Evolutionary conservation across 2,113 vertebrate genomes (phyloP), one percentile per base, ranked within the genome.

Genomic region (Cebus imitator): DNA sequence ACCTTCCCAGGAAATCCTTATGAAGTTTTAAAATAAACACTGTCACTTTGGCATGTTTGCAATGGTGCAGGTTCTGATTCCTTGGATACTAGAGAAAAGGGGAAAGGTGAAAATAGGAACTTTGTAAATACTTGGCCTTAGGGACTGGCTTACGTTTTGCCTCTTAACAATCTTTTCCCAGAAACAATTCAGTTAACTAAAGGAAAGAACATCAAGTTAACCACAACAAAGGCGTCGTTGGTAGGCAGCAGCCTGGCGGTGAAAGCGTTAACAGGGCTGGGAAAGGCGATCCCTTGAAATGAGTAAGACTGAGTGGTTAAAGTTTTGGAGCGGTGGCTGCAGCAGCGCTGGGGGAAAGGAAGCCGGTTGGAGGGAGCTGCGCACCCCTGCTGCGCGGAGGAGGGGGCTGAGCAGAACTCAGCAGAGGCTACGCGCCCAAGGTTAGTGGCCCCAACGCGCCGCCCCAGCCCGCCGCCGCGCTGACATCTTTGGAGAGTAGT

Each of bases 231-330:
- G 13, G 75, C 10, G 9, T 70, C 55, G 78, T 78, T 17, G 66
- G 40, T 78, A 90, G 88, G 92, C 61, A 32, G 83, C 81, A 16
- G 48, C 85, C 66, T 30, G 73, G 98, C n/a, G 61, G 21, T 40
- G 93, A 96, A 97, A 88, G 98, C 48, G 98, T 98, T 98, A 98
- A 98, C 95, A 83, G 97, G 96, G 97, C 96, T 89, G 92, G 80
- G 97, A 97, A 96, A 98, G 95, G 94, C 93, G 97, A 98, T 95
- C 96, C 90, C 83, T 79, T 32, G 89, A 95, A 95, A n/a, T 43
- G 95, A 97, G 97, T 97, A 95, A 94, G 92, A 66, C 94, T 0
- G 50, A 92, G 97, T 91, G 81, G 94, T 91, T 96, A 85, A 98
- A 98, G 97, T 98, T 98, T 98, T 98, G 92, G 68, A 91, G 91